These are phyloP conservation scores for Tichodroma muraria DNA, from an alignment of 2,113 vertebrate species.

Conservation along the genomic window DNA sequence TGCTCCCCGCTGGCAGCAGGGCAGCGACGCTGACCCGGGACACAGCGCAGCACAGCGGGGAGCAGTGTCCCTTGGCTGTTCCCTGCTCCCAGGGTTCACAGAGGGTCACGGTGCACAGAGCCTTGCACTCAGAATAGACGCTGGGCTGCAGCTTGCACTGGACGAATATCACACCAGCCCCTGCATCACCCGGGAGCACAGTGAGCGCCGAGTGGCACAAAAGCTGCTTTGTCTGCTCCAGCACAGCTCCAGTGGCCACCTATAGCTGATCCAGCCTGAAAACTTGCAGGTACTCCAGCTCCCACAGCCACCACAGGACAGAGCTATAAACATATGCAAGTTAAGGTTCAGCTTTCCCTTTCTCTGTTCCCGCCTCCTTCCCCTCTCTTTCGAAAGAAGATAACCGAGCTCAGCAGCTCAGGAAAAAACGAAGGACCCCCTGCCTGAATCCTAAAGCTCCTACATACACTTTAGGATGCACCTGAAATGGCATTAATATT, in stretches of 20 bases:
- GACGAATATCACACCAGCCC: fast-evolving
- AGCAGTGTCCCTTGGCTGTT: background rate
- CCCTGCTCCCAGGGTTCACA: background rate
- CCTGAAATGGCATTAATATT: background rate
- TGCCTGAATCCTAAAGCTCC: background rate
- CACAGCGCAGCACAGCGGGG: background rate
- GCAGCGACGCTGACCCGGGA: background rate
- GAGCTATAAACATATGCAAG: background rate
- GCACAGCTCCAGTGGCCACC: background rate
- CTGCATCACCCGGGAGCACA: fast-evolving
- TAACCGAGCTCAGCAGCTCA: background rate
- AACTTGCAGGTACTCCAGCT: background rate
- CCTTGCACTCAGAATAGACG: background rate
- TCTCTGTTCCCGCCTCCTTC: too few species aligned
- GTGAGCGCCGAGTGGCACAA: fast-evolving
- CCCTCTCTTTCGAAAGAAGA: background rate
- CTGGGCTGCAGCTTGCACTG: background rate
- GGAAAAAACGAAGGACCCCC: background rate
- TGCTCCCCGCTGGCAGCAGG: background rate
- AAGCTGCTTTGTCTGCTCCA: background rate
- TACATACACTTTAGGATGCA: background rate
- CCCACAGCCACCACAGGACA: background rate
- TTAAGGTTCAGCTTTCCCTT: background rate
- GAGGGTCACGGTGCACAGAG: background rate
- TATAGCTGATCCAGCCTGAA: background rate